These are phyloP conservation scores for Otocyon megalotis DNA, from an alignment of 2,113 vertebrate species.

Conservation along the genomic window DNA sequence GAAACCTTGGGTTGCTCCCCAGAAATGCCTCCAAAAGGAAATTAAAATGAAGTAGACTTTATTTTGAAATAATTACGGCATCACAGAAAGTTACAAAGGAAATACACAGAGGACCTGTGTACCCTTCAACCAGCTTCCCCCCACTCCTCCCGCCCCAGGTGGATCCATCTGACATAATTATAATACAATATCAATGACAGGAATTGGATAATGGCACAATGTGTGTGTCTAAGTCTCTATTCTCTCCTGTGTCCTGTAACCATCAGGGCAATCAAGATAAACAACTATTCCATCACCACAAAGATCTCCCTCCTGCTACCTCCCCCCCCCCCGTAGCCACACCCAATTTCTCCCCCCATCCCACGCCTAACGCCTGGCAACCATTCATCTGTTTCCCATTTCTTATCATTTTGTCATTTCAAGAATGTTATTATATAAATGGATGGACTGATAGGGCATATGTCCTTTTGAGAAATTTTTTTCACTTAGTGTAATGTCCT, in stretches of 20 bases:
- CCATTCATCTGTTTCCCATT: not conserved
- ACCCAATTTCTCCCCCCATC: not conserved
- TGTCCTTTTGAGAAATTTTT: not conserved
- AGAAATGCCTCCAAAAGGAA: not conserved
- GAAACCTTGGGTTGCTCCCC: not conserved
- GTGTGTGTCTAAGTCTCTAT: not conserved
- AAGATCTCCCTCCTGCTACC: not conserved
- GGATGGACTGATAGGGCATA: not conserved
- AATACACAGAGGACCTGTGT: not conserved
- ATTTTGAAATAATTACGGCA: constrained; percentile 21
- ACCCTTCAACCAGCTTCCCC: not conserved
- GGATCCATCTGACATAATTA: not conserved
- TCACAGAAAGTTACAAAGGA: not conserved
- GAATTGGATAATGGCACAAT: not conserved
- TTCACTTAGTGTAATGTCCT: not conserved
- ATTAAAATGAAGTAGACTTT: not conserved
- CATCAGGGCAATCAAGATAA: not conserved
- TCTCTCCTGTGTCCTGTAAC: not conserved
- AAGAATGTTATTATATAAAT: not conserved
- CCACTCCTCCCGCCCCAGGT: not conserved
- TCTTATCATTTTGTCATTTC: constrained; percentile 36
- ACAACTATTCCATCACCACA: not conserved
- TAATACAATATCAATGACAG: not conserved
- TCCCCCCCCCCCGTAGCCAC: not conserved
- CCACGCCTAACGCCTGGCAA: not conserved